Conservation (phyloP, 2,888 invertebrate species). For the Lepidochitona cinerea region DNA sequence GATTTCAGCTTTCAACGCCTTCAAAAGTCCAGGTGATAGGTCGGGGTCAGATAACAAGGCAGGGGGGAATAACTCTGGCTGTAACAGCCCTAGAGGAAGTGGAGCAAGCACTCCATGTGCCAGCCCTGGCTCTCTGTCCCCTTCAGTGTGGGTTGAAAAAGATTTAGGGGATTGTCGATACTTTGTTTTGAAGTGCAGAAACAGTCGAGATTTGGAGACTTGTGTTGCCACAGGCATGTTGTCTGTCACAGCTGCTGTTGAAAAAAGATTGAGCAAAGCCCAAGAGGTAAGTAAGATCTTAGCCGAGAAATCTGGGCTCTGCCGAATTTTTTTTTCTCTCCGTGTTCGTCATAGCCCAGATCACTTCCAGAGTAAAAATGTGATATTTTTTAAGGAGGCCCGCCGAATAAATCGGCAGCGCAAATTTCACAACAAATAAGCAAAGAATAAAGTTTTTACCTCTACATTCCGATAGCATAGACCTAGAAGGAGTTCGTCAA, state of each 20-base stretch:
- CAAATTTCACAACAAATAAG: too few species aligned
- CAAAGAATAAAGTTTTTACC: too few species aligned
- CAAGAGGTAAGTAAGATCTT: slow-evolving; percentile 76
- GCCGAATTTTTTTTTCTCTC: too few species aligned
- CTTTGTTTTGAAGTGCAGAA: slow-evolving; percentile 78
- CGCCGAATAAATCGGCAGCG: too few species aligned
- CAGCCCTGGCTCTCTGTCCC: slow-evolving; percentile 45
- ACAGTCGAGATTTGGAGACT: slow-evolving; percentile 75
- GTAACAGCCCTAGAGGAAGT: slow-evolving; percentile 45
- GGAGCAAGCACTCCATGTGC: slow-evolving; percentile 50
- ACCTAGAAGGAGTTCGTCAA: too few species aligned
- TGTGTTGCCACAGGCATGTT: slow-evolving; percentile 75
- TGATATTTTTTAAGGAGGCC: background rate
- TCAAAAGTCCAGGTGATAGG: too few species aligned
- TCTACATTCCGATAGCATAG: too few species aligned
- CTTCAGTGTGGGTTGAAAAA: slow-evolving; percentile 23
- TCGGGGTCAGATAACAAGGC: background rate
- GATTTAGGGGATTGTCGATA: slow-evolving; percentile 66
- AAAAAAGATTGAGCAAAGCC: slow-evolving; percentile 76
- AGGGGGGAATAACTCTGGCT: slow-evolving; percentile 16
- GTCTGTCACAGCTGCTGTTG: slow-evolving; percentile 77
- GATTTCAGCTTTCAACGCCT: too few species aligned
- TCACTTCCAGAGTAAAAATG: background rate
- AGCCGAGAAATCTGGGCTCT: too few species aligned
- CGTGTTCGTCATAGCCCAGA: too few species aligned